A percentile compares a stretch with the other conserved stretches of the same genome.
phyloP scores from a whole-genome alignment of 2,888 invertebrate species.

The Drosophila seclusa region DNA sequence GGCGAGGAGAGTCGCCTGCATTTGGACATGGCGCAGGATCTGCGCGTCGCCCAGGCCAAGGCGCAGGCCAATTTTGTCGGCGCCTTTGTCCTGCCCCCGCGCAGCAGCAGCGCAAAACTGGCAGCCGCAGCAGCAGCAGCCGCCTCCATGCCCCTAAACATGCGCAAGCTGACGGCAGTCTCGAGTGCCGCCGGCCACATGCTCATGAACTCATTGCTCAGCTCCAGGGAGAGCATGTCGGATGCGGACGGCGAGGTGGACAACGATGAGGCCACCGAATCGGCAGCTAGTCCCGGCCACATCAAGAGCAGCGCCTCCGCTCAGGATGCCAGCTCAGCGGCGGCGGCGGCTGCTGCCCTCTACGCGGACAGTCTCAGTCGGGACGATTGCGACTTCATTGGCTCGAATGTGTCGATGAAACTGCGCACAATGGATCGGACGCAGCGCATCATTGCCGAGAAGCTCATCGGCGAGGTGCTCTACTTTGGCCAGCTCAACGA shows the following conservation, averaged over 20 bases:
- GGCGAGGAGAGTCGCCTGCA: constrained; percentile 80
- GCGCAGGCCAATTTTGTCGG: constrained; percentile 78
- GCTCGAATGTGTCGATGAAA: constrained; percentile 83
- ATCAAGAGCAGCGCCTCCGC: constrained; percentile 74
- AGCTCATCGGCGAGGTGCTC: constrained; percentile 83
- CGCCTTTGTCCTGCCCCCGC: constrained; percentile 78
- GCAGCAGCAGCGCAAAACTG: constrained; percentile 48
- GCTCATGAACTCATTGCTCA: constrained; percentile 80
- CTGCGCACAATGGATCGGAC: constrained; percentile 83
- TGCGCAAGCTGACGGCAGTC: constrained; percentile 74
- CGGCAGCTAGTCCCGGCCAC: constrained; percentile 69
- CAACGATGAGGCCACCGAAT: constrained; percentile 71
- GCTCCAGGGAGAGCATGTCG: constrained; percentile 79
- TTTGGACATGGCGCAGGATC: constrained; percentile 83
- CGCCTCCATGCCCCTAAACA: constrained; percentile 76
- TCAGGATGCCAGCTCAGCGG: constrained; percentile 70
- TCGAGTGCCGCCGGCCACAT: constrained; percentile 76
- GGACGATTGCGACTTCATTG: constrained; percentile 83
- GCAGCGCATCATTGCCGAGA: constrained; percentile 84
- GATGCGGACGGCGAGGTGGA: constrained; percentile 70
- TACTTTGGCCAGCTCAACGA: constrained; percentile 84
- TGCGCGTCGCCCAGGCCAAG: constrained; percentile 82
- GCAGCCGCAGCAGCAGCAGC: constrained; percentile 32
- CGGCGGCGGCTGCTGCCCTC: constrained; percentile 78
- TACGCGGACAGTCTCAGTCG: constrained; percentile 80